Percentiles rank a stretch among this genome's conserved stretches.
These are phyloP conservation scores for Venustaconcha ellipsiformis DNA, from an alignment of 1,140 invertebrate genomes.

Conservation along the genomic window DNA sequence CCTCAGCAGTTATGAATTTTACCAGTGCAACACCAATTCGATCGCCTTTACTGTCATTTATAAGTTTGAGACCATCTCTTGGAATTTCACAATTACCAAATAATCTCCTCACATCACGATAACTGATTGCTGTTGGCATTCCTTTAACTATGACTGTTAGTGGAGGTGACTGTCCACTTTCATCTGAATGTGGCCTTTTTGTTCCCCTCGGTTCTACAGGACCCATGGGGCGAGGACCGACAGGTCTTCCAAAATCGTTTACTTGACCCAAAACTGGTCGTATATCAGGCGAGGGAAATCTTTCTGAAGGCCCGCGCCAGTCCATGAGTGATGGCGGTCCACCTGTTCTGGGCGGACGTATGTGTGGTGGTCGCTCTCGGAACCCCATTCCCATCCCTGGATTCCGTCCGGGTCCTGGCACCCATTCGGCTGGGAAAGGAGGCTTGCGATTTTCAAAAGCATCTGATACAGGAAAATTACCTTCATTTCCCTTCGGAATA, in stretches of 20 bases:
- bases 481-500: too few relatives aligned
- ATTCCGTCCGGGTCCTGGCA: too few relatives aligned
- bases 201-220: slow-evolving; percentile 19
- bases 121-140: slow-evolving; percentile 52
- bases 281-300: too few relatives aligned
- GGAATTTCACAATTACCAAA: slow-evolving; percentile 84
- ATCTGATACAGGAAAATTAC: too few relatives aligned
- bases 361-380: not conserved
- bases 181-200: slow-evolving; percentile 15
- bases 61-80: slow-evolving; percentile 86
- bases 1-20: slow-evolving; percentile 76
- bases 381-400: not conserved
- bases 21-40: slow-evolving; percentile 85
- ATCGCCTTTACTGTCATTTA: slow-evolving; percentile 83
- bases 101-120: slow-evolving; percentile 81
- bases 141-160: slow-evolving; percentile 41
- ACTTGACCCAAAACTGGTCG: too few relatives aligned
- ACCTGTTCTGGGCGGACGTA: not conserved
- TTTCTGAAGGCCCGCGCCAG: not conserved
- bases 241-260: not conserved
- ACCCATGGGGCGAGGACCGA: not conserved
- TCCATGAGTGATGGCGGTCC: not conserved
- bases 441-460: too few relatives aligned
- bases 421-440: too few relatives aligned
- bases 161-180: not conserved